Base-by-base conservation (phyloP, 2,888 invertebrate genomes). In the Hyalella azteca region DNA sequence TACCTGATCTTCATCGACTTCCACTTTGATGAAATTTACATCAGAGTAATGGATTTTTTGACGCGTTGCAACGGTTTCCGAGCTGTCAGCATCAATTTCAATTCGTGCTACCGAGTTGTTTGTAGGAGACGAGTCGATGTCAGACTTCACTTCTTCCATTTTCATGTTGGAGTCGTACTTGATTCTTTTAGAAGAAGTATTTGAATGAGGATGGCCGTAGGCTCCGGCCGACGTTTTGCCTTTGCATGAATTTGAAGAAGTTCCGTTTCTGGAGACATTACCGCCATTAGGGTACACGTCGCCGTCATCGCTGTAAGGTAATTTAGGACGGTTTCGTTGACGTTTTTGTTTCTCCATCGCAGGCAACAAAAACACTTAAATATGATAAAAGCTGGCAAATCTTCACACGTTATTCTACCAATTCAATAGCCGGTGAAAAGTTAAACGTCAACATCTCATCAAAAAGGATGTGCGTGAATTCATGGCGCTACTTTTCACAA, bases 1-100 rank as follows among this genome's bases (percentile, higher is more conserved):
- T 60, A 60, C 60, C 60, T 60, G 60, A n/a, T 60, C 60, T 15
- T 60, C 60, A 60, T 60, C 60, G 29, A 60, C 60, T 60, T 60
- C 60, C 22, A 60, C 60, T 19, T 60, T 60, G 60, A 60, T 60
- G 19, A 60, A 60, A 36, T 60, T 60, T 19, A 60, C 36, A 60
- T 60, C 60, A 13, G 60, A 60, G 15, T 32, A 36, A 13, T 54
- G 54, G 9, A 45, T 9, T 9, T 9, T 9, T 15, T 9, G 45
- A 3, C 60, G 60, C 2, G 32, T 5, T 15, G 60, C 4, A 60
- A 60, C 36, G 4, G 60, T 22, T 3, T 60, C 60, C 3, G 60
- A 36, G 60, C 60, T 60, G 3, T 29, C 60, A 5, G 36, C 60
- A 60, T 60, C 60, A 36, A 60, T 60, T 60, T 60, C 60, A 26